Conservation (phyloP, 2,888 invertebrate genomes). For the Stenichneumon culpator region DNA sequence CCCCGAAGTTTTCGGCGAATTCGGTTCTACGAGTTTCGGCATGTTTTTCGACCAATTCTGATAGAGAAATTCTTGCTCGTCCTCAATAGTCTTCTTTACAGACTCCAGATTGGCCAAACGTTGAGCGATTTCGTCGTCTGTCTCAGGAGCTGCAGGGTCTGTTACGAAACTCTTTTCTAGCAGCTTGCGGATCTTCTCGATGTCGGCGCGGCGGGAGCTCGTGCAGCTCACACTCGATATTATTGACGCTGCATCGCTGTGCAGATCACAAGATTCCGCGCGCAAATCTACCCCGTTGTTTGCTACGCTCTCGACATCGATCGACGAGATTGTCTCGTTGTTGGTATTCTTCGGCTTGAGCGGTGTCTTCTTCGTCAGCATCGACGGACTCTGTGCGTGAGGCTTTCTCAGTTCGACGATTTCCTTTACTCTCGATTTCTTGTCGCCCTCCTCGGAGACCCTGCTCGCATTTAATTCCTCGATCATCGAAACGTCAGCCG, state of each 20-base stretch:
- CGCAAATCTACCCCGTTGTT: background rate
- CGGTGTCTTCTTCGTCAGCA: background rate
- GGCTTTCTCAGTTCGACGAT: constrained; percentile 1
- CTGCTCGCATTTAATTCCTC: constrained; percentile 21
- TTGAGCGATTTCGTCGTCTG: background rate
- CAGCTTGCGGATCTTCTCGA: background rate
- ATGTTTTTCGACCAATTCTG: background rate
- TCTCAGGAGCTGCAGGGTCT: background rate
- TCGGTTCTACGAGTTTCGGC: background rate
- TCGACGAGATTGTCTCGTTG: background rate
- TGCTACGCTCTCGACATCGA: background rate
- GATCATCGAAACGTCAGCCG: background rate
- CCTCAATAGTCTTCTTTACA: background rate
- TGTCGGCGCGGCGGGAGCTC: background rate
- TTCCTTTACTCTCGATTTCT: background rate
- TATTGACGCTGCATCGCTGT: background rate
- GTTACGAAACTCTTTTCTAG: background rate
- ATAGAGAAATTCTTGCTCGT: constrained; percentile 11
- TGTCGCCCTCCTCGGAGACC: background rate
- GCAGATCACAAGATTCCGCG: background rate
- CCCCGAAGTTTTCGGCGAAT: background rate
- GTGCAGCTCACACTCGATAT: background rate
- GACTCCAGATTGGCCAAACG: constrained; percentile 18
- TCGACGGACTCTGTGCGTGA: background rate
- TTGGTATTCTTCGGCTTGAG: background rate